Base-by-base conservation (phyloP, 2,113 vertebrate species). In the Ancistrus triradiatus region DNA sequence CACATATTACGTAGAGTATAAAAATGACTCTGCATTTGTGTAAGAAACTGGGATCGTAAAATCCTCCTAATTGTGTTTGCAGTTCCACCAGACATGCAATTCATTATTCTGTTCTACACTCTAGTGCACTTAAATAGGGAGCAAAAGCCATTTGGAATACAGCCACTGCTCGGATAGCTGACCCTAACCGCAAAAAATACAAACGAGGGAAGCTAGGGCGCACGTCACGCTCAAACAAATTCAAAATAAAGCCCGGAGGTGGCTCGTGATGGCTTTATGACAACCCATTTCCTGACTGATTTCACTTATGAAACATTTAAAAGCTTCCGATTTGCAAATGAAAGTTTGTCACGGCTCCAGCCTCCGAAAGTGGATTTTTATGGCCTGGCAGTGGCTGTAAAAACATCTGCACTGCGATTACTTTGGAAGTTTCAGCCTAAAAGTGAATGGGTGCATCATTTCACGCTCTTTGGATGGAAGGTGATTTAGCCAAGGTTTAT, bases 281-380 rank as follows among this genome's bases (percentile, higher is more conserved):
- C 4, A 25, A 19, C 8, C 6, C 19, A 56, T 65, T 65, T 65
- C 31, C 38, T 46, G 27, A n/a, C 52, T 24, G 38, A 15, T 53
- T 46, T 15, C 40, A 25, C 51, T 65, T 44, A 35, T 44, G n/a
- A 64, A 64, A 43, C 50, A 35, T 65, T 56, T 24, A 35, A 46
- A 46, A 25, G 51, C 18, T 37, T 5, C 17, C 24, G 15, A 19
- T 15, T n/a, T 24, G 14, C 8, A 64, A 37, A 56, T 56, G 18
- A 53, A 65, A 4, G 27, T 7, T n/a, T 47, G 51, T 21, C 51
- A 56, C 0, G 5, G 50, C 22, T 44, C 25, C 49, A 33, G 24
- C 17, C 3, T 28, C 18, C 37, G 19, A 47, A 25, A 53, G 18
- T 35, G 31, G 7, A n/a, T 22, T 17, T 63, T 22, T 13, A 40